Base-by-base conservation (phyloP, 1,140 invertebrate genomes). In the Rhysida immarginata region DNA sequence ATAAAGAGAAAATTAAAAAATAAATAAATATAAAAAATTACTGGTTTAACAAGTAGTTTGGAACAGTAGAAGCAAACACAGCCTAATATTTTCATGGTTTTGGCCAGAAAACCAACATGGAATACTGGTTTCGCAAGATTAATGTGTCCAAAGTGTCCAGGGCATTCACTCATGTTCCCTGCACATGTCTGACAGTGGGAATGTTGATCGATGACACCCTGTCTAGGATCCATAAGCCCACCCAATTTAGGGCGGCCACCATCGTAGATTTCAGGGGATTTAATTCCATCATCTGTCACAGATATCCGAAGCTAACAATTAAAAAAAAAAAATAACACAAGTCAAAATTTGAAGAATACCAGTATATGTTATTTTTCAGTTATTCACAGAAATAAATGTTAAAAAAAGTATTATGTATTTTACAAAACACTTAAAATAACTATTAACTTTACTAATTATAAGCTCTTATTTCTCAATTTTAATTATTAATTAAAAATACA, bases 121-220 rank as follows among this genome's bases (percentile, higher is more conserved):
- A 93, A 99, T 2, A 99, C 96, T 23, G 96, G 96, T 71, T 99
- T 99, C 0, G 94, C 86, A 50, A 99, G 74, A 71, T 99, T 93
- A 60, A 99, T 87, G 68, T 99, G 96, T n/a, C 95, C 96, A 77
- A 99, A 99, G 71, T 99, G 96, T 0, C 96, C 96, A 18, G 95
- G 93, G 72, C 96, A 99, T 70, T 99, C 94, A 1, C 87, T 86
- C 87, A 97, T 93, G 64, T 93, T 96, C 23, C 83, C 95, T 51
- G 94, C 94, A 74, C 96, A 99, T 0, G 96, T 99, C 69, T 96
- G 93, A 70, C 96, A 99, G 48, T 92, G 76, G 20, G 88, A 89
- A 60, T 81, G 83, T 60, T 93, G 78, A 66, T 99, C 96, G 23
- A 98, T 89, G 13, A 96, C 93, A 58, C 96, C 96, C 75, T 99